Percentiles rank a stretch among this genome's conserved stretches.
These are phyloP conservation scores for Melanocharis versteri DNA, from an alignment of 2,113 vertebrate species.

Conservation along the genomic window DNA sequence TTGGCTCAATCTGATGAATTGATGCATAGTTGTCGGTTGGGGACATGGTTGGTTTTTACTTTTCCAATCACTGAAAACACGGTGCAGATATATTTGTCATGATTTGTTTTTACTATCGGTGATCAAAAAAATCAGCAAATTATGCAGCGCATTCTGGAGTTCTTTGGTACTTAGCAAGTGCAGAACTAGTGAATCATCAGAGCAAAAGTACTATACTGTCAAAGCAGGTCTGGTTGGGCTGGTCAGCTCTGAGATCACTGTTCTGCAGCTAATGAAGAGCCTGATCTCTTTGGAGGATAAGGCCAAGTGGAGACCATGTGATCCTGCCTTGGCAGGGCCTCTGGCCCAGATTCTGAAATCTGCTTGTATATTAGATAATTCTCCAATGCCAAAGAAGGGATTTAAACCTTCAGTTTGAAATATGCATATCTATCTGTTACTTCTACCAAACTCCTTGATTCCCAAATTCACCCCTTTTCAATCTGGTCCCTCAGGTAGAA, in stretches of 20 bases:
- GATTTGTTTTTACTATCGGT: neutral
- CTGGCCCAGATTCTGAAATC: neutral
- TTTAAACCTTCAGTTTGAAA: neutral
- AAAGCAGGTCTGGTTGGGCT: neutral
- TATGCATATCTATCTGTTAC: neutral
- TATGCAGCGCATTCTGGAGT: neutral
- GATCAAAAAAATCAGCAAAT: neutral
- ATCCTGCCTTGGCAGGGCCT: neutral
- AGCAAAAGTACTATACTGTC: neutral
- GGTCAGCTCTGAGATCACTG: neutral
- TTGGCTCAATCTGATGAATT: neutral
- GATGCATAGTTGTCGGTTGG: neutral
- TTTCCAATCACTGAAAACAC: neutral
- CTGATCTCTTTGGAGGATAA: neutral
- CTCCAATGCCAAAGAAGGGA: neutral
- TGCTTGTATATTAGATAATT: neutral
- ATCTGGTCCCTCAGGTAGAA: neutral
- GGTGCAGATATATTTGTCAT: neutral
- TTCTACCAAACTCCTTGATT: neutral
- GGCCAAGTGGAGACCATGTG: neutral
- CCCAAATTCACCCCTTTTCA: neutral
- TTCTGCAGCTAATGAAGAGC: neutral
- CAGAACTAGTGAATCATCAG: neutral
- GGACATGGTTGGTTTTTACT: neutral
- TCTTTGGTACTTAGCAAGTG: neutral